Conservation (phyloP, 2,888 invertebrate species). For the Stenchaetothrips biformis region DNA sequence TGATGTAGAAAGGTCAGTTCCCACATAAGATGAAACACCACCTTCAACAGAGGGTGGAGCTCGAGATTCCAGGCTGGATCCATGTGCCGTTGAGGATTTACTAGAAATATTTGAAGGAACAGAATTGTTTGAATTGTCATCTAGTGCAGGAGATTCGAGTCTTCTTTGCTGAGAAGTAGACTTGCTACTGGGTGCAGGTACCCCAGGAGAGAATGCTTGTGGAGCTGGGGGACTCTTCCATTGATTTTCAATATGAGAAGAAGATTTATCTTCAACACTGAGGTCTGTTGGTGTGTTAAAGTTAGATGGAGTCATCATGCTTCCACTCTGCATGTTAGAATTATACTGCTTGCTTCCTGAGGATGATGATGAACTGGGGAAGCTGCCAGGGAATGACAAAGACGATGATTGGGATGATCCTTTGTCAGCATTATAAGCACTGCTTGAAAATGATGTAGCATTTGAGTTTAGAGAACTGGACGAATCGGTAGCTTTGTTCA, state of each 20-base stretch:
- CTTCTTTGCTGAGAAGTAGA: background rate
- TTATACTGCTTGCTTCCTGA: background rate
- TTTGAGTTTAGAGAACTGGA: background rate
- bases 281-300: background rate
- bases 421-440: background rate
- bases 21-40: slow-evolving; percentile 5
- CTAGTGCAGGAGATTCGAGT: background rate
- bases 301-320: background rate
- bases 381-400: background rate
- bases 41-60: background rate
- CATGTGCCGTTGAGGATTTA: slow-evolving; percentile 14
- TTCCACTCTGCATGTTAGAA: background rate
- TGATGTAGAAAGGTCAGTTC: slow-evolving; percentile 27
- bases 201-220: background rate
- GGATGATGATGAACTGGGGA: background rate
- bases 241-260: background rate
- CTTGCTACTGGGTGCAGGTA: background rate
- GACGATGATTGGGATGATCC: background rate
- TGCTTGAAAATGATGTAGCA: background rate
- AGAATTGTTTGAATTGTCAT: slow-evolving; percentile 8
- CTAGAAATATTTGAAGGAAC: slow-evolving; percentile 23
- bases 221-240: slow-evolving; percentile 10
- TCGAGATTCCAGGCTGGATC: slow-evolving; percentile 8
- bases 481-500: background rate
- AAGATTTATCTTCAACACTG: background rate